Conservation (phyloP, 2,888 invertebrate species). For the Erynnis tages region DNA sequence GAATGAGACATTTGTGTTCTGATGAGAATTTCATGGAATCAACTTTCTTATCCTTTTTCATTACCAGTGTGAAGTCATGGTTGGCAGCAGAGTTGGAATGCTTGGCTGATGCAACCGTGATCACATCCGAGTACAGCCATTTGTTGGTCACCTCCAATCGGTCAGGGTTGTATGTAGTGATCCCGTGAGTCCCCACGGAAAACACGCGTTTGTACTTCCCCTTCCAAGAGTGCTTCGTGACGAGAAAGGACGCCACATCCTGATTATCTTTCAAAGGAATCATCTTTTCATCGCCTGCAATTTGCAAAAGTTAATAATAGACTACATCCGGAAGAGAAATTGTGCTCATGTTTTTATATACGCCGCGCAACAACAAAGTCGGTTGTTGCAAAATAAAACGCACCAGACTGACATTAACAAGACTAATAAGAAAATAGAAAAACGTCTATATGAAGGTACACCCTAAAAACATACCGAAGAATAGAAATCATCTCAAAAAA, state of each 20-base stretch:
- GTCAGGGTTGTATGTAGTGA: conserved; percentile 96
- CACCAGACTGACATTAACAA: conserved; percentile 6
- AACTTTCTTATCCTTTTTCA: conserved; percentile 94
- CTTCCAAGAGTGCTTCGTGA: conserved; percentile 99
- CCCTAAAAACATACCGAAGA: background rate
- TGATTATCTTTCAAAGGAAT: conserved; percentile 94
- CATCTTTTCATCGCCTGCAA: conserved; percentile 84
- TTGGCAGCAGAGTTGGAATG: conserved; percentile 76
- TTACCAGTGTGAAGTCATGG: conserved; percentile 89
- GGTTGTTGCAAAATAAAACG: background rate
- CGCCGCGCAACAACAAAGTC: conserved; percentile 17
- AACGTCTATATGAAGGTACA: conserved; percentile 14
- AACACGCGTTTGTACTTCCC: conserved; percentile 99
- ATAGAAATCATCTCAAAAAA: background rate
- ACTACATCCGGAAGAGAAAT: conserved; percentile 12
- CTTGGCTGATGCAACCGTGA: conserved; percentile 84
- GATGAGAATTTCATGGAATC: conserved; percentile 98
- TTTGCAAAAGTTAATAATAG: conserved; percentile 11
- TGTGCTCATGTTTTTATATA: conserved; percentile 3
- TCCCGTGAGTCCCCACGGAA: conserved; percentile 96
- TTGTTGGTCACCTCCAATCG: conserved; percentile 89
- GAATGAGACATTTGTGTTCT: conserved; percentile 94
- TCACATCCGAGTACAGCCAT: conserved; percentile 92
- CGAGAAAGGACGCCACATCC: conserved; percentile 97
- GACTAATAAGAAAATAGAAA: background rate